A percentile compares a stretch with the other conserved stretches of the same genome.
phyloP scores from a whole-genome alignment of 1,140 invertebrate species.

The Eurosta solidaginis region DNA sequence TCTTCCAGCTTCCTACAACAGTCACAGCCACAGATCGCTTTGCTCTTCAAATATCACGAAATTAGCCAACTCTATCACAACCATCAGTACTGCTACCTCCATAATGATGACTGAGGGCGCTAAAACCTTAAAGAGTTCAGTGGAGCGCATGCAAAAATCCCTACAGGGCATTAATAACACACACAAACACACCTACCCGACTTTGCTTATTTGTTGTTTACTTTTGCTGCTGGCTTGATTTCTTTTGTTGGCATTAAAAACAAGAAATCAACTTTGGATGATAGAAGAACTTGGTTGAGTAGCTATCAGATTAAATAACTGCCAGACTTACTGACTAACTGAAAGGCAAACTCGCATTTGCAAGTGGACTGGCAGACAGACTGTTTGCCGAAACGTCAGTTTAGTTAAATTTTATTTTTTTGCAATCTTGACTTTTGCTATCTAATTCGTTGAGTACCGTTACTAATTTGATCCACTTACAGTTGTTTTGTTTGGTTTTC shows the following conservation, averaged over 20 bases:
- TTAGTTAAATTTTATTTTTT: not conserved
- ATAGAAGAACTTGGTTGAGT: conserved; percentile 1
- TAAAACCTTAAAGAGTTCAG: too few relatives aligned
- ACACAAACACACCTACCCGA: not conserved
- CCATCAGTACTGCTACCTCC: too few relatives aligned
- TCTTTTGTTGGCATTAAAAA: not conserved
- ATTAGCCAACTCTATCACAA: too few relatives aligned
- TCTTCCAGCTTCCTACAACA: too few relatives aligned
- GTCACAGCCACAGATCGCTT: too few relatives aligned
- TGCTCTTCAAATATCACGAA: too few relatives aligned
- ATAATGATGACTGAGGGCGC: too few relatives aligned
- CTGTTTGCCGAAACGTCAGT: not conserved
- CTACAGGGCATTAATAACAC: not conserved
- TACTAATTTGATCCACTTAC: not conserved
- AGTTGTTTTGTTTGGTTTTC: not conserved
- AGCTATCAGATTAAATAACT: conserved; percentile 18
- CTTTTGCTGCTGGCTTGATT: not conserved
- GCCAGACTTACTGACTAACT: not conserved
- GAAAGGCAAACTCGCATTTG: not conserved
- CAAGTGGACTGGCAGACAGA: not conserved
- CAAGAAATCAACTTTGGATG: conserved; percentile 10
- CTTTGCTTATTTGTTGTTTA: not conserved
- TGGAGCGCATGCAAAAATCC: too few relatives aligned
- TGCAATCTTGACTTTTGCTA: not conserved
- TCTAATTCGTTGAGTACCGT: not conserved